Conservation (phyloP, 1,140 invertebrate species). For the Camponotus vicinus region DNA sequence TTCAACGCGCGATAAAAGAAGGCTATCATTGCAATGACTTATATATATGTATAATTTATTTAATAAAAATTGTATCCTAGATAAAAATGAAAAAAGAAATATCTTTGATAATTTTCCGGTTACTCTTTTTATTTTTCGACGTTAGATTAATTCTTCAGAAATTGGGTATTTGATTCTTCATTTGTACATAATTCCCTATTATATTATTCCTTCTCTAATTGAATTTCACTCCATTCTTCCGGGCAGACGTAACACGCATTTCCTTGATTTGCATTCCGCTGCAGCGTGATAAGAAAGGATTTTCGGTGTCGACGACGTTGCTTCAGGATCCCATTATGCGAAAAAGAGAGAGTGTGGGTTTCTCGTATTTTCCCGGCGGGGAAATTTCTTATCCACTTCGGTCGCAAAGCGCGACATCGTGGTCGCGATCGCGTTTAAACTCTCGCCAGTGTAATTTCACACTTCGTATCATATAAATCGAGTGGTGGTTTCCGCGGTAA, state of each 20-base stretch:
- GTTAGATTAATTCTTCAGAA: too few relatives aligned
- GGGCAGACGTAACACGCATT: not conserved
- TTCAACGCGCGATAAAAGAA: not conserved
- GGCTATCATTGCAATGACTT: not conserved
- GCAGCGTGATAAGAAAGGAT: slow-evolving; percentile 21
- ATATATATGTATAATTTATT: not conserved
- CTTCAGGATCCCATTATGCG: slow-evolving; percentile 4
- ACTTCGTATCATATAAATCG: not conserved
- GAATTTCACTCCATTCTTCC: not conserved
- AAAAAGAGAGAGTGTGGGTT: not conserved
- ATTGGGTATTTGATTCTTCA: too few relatives aligned
- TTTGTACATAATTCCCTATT: too few relatives aligned
- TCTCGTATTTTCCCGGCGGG: slow-evolving; percentile 1
- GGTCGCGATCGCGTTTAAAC: slow-evolving; percentile 1
- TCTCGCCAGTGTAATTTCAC: not conserved
- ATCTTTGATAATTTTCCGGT: not conserved
- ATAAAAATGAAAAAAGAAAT: not conserved
- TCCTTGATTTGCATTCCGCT: not conserved
- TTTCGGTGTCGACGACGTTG: not conserved
- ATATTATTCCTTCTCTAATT: not conserved
- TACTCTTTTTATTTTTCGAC: too few relatives aligned
- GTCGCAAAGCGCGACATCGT: not conserved
- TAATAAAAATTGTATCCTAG: not conserved
- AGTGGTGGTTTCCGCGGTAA: too few relatives aligned
- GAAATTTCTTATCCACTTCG: slow-evolving; percentile 14